Percentiles rank a stretch among this genome's conserved stretches.
phyloP scores from a whole-genome alignment of 2,797 vertebrate species.

The Neosilurus hyrtlii region DNA sequence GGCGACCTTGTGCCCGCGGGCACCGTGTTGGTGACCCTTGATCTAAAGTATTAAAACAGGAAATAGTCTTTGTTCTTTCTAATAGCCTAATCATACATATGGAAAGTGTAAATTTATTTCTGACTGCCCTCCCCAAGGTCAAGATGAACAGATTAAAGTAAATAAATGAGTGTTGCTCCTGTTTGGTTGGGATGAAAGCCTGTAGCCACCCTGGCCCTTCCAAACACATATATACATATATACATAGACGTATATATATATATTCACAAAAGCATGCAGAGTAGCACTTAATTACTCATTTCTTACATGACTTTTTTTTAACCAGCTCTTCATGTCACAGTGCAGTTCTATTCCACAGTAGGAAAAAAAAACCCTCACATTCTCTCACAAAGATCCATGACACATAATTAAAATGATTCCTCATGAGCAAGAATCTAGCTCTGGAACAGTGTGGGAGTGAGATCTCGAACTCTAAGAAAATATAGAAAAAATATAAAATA shows the following conservation, averaged over 20 bases:
- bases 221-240: neutral
- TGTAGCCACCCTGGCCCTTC: too few species aligned
- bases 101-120: neutral
- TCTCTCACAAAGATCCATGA: constrained; percentile 37
- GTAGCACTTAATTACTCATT: constrained; percentile 59
- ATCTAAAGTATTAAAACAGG: too few species aligned
- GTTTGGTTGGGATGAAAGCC: too few species aligned
- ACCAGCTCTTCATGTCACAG: constrained; percentile 49
- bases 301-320: constrained; percentile 51
- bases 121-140: neutral
- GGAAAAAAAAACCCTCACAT: constrained; percentile 35
- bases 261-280: constrained; percentile 29
- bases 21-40: too few species aligned
- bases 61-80: neutral
- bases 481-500: constrained; percentile 47
- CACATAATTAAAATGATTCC: constrained; percentile 61
- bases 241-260: neutral
- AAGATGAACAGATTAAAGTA: too few species aligned
- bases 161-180: too few species aligned
- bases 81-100: neutral
- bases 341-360: constrained; percentile 37
- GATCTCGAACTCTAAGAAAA: constrained; percentile 1
- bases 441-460: constrained; percentile 1
- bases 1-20: too few species aligned
- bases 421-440: constrained; percentile 46